A percentile compares a stretch with the other conserved stretches of the same genome.
Evolutionary conservation across 2,888 invertebrate genomes (phyloP).

Genomic region (Subacronicta megacephala): DNA sequence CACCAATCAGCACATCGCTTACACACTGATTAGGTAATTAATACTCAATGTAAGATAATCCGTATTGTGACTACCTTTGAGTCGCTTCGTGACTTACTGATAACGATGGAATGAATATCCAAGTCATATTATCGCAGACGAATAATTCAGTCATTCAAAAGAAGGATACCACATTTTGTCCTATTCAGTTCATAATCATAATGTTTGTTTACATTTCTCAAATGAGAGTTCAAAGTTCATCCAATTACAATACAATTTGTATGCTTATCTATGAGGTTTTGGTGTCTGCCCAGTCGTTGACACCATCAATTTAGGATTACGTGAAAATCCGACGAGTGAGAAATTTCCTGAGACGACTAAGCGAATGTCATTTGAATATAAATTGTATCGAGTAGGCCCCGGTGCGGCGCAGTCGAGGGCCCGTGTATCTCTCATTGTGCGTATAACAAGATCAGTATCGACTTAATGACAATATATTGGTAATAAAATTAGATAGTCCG

Average conservation of each 20-base stretch:
- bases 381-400: conserved; percentile 80
- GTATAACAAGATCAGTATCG: conserved; percentile 90
- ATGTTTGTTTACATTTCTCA: conserved; percentile 47
- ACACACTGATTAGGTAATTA: conserved; percentile 73
- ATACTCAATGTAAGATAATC: conserved; percentile 56
- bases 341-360: conserved; percentile 83
- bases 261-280: conserved; percentile 64
- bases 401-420: conserved; percentile 61
- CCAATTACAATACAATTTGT: conserved; percentile 58
- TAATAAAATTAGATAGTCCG: conserved; percentile 89
- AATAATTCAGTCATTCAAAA: conserved; percentile 20
- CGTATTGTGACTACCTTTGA: conserved; percentile 60
- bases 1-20: conserved; percentile 73
- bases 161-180: conserved; percentile 50
- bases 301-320: conserved; percentile 85
- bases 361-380: conserved; percentile 88
- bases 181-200: conserved; percentile 43
- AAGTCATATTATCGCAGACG: conserved; percentile 14
- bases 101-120: conserved; percentile 26
- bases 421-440: conserved; percentile 86
- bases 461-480: conserved; percentile 90
- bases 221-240: conserved; percentile 57
- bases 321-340: conserved; percentile 87
- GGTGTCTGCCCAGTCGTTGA: conserved; percentile 71
- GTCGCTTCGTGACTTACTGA: conserved; percentile 63